Evolutionary conservation across 2,113 vertebrate species (phyloP).

Genomic region (Oreotrochilus melanogaster): DNA sequence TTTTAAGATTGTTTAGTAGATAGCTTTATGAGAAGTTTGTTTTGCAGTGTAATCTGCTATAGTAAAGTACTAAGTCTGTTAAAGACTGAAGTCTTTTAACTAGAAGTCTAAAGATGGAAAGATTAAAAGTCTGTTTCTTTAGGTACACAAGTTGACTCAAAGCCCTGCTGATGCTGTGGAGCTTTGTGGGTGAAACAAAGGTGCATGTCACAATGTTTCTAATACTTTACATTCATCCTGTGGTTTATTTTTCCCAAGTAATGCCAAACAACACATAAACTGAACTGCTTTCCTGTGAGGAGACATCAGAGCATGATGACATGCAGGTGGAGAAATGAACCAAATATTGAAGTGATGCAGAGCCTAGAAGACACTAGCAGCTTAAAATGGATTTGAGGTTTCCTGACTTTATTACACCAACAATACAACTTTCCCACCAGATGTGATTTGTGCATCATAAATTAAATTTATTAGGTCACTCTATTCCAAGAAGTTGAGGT

Average conservation of each 20-base stretch:
- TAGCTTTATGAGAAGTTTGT: not conserved
- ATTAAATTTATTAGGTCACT: not conserved
- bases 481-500: not conserved
- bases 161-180: not conserved
- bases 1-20: not conserved
- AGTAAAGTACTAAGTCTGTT: not conserved
- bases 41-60: not conserved
- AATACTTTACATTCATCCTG: not conserved
- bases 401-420: not conserved
- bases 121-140: not conserved
- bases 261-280: not conserved
- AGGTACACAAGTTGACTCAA: not conserved
- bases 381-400: not conserved
- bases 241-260: not conserved
- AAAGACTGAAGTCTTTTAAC: too few relatives aligned
- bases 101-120: too few relatives aligned
- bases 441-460: not conserved
- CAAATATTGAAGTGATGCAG: not conserved
- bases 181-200: not conserved
- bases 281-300: not conserved
- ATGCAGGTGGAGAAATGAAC: not conserved
- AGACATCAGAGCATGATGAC: not conserved
- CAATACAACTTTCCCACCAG: not conserved
- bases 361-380: not conserved
- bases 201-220: not conserved